These are phyloP conservation scores for Sphaeridia pumilis DNA, from an alignment of 2,888 invertebrate species.

Conservation along the genomic window DNA sequence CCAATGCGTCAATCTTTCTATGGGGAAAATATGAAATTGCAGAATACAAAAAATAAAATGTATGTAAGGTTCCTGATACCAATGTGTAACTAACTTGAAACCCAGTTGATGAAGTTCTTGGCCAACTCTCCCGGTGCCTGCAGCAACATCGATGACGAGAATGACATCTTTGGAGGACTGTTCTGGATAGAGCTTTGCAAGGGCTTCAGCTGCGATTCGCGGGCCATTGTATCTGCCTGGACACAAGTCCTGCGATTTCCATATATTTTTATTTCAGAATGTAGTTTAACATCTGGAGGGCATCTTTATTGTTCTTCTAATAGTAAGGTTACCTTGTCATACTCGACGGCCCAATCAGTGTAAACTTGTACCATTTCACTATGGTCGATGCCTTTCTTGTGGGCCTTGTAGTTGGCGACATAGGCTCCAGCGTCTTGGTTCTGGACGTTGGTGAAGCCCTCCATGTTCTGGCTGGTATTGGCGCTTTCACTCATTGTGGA, in stretches of 20 bases:
- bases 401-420: conserved; percentile 34
- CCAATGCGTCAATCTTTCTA: conserved; percentile 38
- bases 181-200: conserved; percentile 34
- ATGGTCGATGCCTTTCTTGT: conserved; percentile 35
- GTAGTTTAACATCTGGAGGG: background rate
- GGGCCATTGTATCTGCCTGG: conserved; percentile 38
- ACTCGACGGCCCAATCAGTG: conserved; percentile 38
- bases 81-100: conserved; percentile 24
- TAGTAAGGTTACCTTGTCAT: conserved; percentile 33
- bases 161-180: conserved; percentile 22
- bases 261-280: background rate
- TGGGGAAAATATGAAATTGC: conserved; percentile 1
- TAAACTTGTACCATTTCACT: conserved; percentile 39
- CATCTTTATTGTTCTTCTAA: too few species aligned
- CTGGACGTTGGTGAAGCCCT: conserved; percentile 23
- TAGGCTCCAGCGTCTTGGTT: conserved; percentile 29
- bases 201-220: conserved; percentile 37
- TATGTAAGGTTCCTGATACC: background rate
- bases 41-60: background rate
- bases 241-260: conserved; percentile 24
- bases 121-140: conserved; percentile 40
- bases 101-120: conserved; percentile 32
- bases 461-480: conserved; percentile 7
- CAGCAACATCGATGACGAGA: conserved; percentile 40
- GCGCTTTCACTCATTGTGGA: background rate